Conservation (phyloP, 2,113 vertebrate species). For the Struthio camelus region DNA sequence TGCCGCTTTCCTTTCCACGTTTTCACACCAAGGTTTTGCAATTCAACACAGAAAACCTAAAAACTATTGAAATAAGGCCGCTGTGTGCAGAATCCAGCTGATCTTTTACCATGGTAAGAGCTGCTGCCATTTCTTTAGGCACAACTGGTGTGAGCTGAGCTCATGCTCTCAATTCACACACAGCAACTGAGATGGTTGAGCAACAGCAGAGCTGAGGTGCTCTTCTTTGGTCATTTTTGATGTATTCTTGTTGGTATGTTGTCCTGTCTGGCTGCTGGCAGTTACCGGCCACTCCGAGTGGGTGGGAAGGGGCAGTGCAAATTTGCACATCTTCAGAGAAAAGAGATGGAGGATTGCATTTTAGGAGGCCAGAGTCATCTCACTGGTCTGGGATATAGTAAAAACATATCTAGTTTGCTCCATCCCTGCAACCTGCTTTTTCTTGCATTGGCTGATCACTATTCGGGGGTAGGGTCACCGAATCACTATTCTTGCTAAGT, state of each 20-base stretch:
- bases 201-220: not conserved
- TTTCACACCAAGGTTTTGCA: slow-evolving; percentile 11
- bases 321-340: not conserved
- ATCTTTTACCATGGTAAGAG: not conserved
- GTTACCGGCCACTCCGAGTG: not conserved
- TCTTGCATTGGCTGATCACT: not conserved
- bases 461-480: not conserved
- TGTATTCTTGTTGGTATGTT: not conserved
- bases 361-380: not conserved
- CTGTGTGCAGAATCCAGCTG: not conserved
- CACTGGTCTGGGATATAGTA: not conserved
- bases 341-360: not conserved
- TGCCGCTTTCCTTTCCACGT: not conserved
- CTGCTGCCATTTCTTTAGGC: not conserved
- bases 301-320: not conserved
- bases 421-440: not conserved
- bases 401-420: not conserved
- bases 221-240: not conserved
- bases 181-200: not conserved
- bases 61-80: not conserved
- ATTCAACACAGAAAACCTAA: slow-evolving; percentile 10
- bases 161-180: not conserved
- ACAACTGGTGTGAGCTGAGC: not conserved
- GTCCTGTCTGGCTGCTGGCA: not conserved
- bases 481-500: too few species aligned